Percentiles rank a stretch among this genome's conserved stretches.
Conservation (phyloP, 64 coral and sea anemone genomes). For the Pocillopora verrucosa region DNA sequence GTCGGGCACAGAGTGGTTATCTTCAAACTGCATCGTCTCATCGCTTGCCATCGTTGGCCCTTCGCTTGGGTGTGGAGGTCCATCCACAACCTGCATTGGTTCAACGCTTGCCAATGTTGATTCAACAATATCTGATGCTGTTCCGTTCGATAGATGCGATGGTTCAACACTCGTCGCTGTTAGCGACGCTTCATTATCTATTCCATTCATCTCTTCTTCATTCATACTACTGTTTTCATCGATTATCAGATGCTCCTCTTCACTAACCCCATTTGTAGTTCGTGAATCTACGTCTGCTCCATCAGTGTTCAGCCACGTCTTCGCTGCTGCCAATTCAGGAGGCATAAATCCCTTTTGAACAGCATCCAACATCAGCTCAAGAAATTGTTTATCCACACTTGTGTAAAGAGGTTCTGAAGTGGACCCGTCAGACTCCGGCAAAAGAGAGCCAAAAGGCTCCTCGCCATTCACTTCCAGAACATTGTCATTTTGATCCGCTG, state of each 20-base stretch:
- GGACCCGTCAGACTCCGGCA: not conserved
- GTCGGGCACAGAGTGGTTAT: not conserved
- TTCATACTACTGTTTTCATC: not conserved
- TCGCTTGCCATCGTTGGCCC: not conserved
- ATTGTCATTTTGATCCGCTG: conserved; percentile 29
- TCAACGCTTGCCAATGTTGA: not conserved
- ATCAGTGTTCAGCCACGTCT: conserved; percentile 4
- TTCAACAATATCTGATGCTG: not conserved
- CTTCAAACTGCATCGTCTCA: not conserved
- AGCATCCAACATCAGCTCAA: conserved; percentile 85
- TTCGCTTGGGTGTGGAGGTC: not conserved
- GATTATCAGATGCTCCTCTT: not conserved
- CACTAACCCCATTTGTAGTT: not conserved
- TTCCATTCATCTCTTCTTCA: too few relatives aligned
- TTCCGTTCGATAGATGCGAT: not conserved
- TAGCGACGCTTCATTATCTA: too few relatives aligned
- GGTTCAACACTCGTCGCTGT: not conserved
- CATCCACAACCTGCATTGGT: not conserved
- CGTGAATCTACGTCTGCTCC: not conserved
- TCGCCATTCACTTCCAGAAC: not conserved
- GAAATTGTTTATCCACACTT: conserved; percentile 69
- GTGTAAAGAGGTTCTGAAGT: conserved; percentile 36
- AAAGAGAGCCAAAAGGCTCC: not conserved
- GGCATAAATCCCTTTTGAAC: conserved; percentile 78
- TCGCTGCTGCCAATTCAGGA: not conserved